These are phyloP conservation scores for Pelusios castaneus DNA, from an alignment of 2,113 vertebrate species.

Conservation along the genomic window DNA sequence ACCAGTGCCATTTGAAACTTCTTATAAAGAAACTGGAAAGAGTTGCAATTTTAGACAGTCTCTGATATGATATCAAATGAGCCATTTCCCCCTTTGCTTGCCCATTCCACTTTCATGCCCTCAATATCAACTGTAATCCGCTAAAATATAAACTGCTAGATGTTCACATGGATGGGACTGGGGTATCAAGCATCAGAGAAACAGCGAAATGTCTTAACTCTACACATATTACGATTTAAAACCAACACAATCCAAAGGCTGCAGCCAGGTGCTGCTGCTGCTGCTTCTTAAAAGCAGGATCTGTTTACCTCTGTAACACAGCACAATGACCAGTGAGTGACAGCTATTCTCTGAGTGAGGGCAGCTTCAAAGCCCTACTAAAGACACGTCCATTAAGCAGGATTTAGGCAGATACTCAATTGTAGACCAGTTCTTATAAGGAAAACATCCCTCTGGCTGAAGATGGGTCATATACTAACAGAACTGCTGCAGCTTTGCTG, in stretches of 20 bases:
- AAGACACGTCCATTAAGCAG: background rate
- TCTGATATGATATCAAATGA: background rate
- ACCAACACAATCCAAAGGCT: background rate
- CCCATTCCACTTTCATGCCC: rapidly evolving
- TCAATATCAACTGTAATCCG: background rate
- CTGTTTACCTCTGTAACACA: background rate
- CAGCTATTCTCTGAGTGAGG: background rate
- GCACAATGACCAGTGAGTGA: rapidly evolving
- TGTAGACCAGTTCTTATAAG: constrained; percentile 21
- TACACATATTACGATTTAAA: background rate
- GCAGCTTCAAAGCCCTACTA: background rate
- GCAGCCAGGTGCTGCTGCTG: background rate
- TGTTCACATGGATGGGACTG: rapidly evolving
- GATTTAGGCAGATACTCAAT: background rate
- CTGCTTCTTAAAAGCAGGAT: background rate
- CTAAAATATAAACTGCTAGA: background rate
- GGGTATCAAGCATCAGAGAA: background rate
- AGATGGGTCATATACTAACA: background rate
- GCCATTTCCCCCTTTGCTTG: background rate
- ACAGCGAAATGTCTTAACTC: background rate
- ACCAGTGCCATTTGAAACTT: background rate
- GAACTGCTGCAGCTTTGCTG: background rate
- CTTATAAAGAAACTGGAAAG: background rate
- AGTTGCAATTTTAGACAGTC: background rate
- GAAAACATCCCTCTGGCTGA: background rate